A percentile compares a stretch with the other conserved stretches of the same genome.
Conservation (phyloP, 2,888 invertebrate species). For the Euzetes globulus region DNA sequence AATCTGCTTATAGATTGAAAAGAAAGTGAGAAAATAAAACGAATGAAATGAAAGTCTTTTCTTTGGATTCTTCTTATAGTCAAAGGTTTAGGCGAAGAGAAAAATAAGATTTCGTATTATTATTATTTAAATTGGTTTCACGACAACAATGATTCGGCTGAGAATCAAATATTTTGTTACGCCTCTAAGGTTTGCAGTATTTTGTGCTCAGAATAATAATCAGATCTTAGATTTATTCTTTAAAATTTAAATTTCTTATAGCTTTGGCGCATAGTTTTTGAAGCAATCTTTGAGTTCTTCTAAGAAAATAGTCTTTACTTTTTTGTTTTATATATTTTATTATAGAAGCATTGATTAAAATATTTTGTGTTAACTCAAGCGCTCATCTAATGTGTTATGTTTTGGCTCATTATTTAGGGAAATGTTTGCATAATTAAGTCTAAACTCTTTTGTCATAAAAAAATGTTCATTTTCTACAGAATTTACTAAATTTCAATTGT, state of each 20-base stretch:
- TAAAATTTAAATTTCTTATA: too few relatives aligned
- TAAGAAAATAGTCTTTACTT: neutral
- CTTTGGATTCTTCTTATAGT: neutral
- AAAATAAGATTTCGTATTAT: neutral
- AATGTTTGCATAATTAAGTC: slow-evolving; percentile 8
- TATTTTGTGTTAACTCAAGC: neutral
- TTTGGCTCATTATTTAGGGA: neutral
- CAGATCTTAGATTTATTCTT: neutral
- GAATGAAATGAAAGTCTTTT: neutral
- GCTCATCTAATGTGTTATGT: neutral
- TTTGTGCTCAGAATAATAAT: slow-evolving; percentile 11
- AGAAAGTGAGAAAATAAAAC: neutral
- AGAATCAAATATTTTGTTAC: slow-evolving; percentile 16
- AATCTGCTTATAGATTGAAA: neutral
- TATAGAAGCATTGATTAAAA: slow-evolving; percentile 1
- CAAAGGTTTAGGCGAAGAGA: neutral
- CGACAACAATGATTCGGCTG: neutral
- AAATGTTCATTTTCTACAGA: neutral
- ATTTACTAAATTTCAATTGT: too few relatives aligned
- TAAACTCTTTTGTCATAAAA: neutral
- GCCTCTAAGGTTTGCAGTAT: neutral
- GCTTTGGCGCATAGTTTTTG: too few relatives aligned
- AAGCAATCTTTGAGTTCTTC: neutral
- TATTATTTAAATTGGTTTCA: slow-evolving; percentile 25
- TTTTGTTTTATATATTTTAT: neutral